Evolutionary conservation across 2,888 invertebrate species (phyloP).

Genomic region (Agelastica alni): DNA sequence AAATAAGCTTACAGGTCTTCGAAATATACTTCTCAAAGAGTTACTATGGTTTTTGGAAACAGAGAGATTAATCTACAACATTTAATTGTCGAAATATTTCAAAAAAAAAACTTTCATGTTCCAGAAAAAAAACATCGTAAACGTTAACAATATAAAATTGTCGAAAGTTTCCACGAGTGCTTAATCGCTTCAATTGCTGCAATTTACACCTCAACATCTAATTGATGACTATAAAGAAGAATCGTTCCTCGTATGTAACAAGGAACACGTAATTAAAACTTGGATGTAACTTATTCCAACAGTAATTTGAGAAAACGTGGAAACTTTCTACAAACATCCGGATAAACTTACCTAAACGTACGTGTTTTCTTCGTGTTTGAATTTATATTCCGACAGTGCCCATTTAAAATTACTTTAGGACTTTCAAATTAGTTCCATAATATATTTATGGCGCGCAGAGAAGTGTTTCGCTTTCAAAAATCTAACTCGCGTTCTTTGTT

Average conservation of each 20-base stretch:
- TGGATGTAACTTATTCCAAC: constrained; percentile 50
- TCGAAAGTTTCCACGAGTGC: constrained; percentile 12
- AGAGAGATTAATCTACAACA: too few species aligned
- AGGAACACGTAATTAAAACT: constrained; percentile 50
- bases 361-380: constrained; percentile 45
- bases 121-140: too few species aligned
- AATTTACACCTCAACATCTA: constrained; percentile 38
- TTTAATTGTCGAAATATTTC: too few species aligned
- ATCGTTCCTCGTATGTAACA: constrained; percentile 45
- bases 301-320: constrained; percentile 50
- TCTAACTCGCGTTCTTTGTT: too few species aligned
- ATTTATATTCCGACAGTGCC: constrained; percentile 49
- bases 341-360: constrained; percentile 47
- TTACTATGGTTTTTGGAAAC: too few species aligned
- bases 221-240: constrained; percentile 50
- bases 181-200: constrained; percentile 15
- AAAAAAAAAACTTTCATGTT: too few species aligned
- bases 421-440: constrained; percentile 51
- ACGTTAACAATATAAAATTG: too few species aligned
- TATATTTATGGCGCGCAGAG: constrained; percentile 48
- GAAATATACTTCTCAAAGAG: too few species aligned
- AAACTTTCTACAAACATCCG: constrained; percentile 52
- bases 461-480: too few species aligned
- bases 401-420: constrained; percentile 51
- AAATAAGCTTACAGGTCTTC: too few species aligned